phyloP scores from a whole-genome alignment of 2,113 vertebrate species.

The Ardeotis arabs region DNA sequence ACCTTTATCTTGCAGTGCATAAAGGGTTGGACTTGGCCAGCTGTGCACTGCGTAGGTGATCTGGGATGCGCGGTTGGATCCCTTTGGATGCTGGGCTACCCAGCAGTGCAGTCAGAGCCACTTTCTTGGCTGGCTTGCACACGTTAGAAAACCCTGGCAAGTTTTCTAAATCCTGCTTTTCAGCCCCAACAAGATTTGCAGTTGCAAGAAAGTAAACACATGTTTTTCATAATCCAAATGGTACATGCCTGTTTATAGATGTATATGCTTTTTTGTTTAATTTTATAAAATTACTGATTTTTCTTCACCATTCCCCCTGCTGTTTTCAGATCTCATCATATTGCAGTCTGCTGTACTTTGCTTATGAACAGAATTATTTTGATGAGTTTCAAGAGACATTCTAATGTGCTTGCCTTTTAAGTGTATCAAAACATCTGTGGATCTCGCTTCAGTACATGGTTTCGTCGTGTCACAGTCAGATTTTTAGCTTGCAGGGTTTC shows the following conservation, averaged over 20 bases:
- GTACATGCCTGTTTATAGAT: neutral
- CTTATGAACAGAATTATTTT: neutral
- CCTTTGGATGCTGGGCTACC: neutral
- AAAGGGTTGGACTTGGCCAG: neutral
- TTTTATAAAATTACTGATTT: neutral
- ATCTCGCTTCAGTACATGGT: neutral
- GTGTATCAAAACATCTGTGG: neutral
- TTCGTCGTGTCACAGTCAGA: neutral
- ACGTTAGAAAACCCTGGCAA: neutral
- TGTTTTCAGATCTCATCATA: neutral
- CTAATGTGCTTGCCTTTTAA: neutral
- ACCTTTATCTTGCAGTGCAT: accelerated
- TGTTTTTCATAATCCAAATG: neutral
- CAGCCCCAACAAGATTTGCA: neutral
- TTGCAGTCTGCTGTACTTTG: neutral
- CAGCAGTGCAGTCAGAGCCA: neutral
- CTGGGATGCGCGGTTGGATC: neutral
- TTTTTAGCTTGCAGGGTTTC: neutral
- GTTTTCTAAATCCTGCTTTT: constrained; percentile 7
- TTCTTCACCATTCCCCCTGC: neutral
- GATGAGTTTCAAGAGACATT: neutral
- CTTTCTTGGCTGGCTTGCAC: neutral
- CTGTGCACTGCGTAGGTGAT: neutral
- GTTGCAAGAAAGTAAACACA: neutral
- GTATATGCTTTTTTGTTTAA: neutral